Evolutionary conservation across 2,888 invertebrate genomes (phyloP).

Genomic region (Cecidostiba fungosa): DNA sequence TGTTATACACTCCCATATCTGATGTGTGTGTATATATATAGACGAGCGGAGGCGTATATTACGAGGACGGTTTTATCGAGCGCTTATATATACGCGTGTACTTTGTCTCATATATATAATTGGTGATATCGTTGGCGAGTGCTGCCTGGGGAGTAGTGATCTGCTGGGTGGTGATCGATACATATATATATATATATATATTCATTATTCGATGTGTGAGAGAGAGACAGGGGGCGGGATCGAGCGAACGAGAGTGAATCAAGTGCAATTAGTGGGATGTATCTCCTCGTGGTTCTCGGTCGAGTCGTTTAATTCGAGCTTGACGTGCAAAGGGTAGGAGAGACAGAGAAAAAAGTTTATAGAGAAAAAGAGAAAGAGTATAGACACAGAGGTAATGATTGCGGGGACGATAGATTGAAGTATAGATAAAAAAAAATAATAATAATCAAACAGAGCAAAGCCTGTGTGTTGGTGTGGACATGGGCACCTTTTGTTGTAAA

Average conservation of each 20-base stretch:
- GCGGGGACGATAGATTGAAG: not conserved
- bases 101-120: constrained; percentile 11
- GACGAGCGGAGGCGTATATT: not conserved
- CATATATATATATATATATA: not conserved
- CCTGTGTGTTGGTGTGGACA: not conserved
- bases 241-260: constrained; percentile 49
- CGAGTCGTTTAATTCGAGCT: constrained; percentile 62
- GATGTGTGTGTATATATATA: not conserved
- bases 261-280: constrained; percentile 50
- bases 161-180: constrained; percentile 15
- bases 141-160: constrained; percentile 29
- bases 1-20: not conserved
- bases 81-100: constrained; percentile 10
- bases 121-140: constrained; percentile 22
- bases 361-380: not conserved
- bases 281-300: constrained; percentile 46
- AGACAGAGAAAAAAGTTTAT: not conserved
- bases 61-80: constrained; percentile 32
- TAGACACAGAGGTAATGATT: not conserved
- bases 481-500: constrained; percentile 17
- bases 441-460: not conserved
- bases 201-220: not conserved
- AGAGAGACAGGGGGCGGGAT: not conserved
- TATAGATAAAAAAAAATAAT: not conserved
- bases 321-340: constrained; percentile 38